These are phyloP conservation scores for Phortica magna DNA, from an alignment of 2,888 invertebrate genomes.

Conservation along the genomic window DNA sequence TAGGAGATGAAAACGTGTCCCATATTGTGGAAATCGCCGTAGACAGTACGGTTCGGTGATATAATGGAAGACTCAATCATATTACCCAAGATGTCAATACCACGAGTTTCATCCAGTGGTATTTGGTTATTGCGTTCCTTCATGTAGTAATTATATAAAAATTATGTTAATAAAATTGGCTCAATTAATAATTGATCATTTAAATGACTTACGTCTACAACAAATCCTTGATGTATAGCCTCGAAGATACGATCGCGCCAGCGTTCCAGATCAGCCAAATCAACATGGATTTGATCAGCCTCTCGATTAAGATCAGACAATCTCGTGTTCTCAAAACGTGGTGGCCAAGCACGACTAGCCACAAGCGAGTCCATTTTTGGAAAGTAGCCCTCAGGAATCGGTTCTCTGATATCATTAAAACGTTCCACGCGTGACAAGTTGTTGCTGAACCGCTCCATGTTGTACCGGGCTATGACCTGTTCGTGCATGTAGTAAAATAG, in stretches of 20 bases:
- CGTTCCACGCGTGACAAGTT: conserved; percentile 82
- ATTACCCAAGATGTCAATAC: conserved; percentile 89
- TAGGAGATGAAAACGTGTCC: conserved; percentile 88
- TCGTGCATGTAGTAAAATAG: conserved; percentile 90
- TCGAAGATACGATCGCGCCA: conserved; percentile 87
- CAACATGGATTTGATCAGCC: conserved; percentile 83
- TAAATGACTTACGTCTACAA: conserved; percentile 79
- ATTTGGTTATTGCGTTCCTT: conserved; percentile 81
- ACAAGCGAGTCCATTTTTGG: conserved; percentile 89
- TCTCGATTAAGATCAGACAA: conserved; percentile 84
- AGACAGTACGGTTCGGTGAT: conserved; percentile 84
- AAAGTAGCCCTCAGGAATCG: conserved; percentile 89
- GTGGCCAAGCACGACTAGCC: conserved; percentile 87
- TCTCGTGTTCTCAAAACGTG: conserved; percentile 81
- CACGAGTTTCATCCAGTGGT: conserved; percentile 82
- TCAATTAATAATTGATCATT: neutral
- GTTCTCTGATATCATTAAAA: conserved; percentile 83
- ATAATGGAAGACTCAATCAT: conserved; percentile 86
- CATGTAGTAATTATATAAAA: conserved; percentile 4
- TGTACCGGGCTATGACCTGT: conserved; percentile 83
- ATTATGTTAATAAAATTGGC: neutral
- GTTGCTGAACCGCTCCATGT: conserved; percentile 87
- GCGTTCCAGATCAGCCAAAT: conserved; percentile 85
- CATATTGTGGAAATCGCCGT: conserved; percentile 90
- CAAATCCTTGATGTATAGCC: conserved; percentile 83